A percentile compares a stretch with the other conserved stretches of the same genome.
Conservation (phyloP, 2,888 invertebrate genomes). For the Ennomos fuscantarius region DNA sequence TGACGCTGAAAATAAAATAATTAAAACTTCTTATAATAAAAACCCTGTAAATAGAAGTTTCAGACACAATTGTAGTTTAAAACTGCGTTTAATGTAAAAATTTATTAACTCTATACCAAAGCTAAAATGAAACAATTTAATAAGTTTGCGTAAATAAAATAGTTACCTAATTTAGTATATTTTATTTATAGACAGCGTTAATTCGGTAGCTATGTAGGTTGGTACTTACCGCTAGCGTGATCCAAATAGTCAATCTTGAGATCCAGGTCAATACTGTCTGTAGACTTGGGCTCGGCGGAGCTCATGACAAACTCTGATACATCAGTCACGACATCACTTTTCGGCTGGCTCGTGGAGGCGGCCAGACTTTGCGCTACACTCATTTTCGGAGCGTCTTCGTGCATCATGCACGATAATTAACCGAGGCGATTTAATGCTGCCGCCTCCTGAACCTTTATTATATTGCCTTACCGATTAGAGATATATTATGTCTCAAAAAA, state of each 20-base stretch:
- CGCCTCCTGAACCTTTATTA: constrained; percentile 57
- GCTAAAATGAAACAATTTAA: no score
- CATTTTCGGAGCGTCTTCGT: constrained; percentile 89
- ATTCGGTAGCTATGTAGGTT: constrained; percentile 30
- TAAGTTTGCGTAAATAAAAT: no score
- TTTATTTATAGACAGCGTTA: constrained; percentile 12
- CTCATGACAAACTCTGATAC: constrained; percentile 76
- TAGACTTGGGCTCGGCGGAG: constrained; percentile 78
- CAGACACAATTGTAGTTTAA: not conserved
- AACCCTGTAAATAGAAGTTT: not conserved
- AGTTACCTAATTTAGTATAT: not conserved
- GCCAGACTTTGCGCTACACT: constrained; percentile 88
- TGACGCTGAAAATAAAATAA: constrained; percentile 38
- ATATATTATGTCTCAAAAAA: constrained; percentile 86
- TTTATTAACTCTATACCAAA: no score
- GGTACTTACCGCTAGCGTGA: constrained; percentile 84
- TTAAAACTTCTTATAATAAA: constrained; percentile 8
- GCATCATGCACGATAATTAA: constrained; percentile 84
- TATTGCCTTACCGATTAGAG: constrained; percentile 76
- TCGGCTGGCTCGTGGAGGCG: constrained; percentile 86
- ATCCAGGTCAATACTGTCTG: constrained; percentile 83
- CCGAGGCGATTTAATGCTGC: constrained; percentile 67
- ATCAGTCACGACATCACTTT: constrained; percentile 73
- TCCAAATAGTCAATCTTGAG: constrained; percentile 87
- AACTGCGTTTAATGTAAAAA: no score